These are phyloP conservation scores for Ganaspis sp. DNA, from an alignment of 1,140 invertebrate genomes.

Conservation along the genomic window DNA sequence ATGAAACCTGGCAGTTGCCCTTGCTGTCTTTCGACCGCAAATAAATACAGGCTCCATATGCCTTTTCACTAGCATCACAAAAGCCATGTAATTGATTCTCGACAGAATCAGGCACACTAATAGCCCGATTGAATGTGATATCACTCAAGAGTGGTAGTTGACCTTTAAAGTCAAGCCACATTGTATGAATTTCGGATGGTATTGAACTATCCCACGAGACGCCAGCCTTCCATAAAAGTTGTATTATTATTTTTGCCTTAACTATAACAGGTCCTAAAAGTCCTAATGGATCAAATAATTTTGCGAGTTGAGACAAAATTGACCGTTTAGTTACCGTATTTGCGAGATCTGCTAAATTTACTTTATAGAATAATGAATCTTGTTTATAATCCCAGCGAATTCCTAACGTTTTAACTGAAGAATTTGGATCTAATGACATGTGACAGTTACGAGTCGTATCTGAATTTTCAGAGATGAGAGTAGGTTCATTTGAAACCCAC, in stretches of 20 bases:
- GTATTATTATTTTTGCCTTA: background rate
- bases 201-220: background rate
- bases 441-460: background rate
- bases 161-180: background rate
- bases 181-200: background rate
- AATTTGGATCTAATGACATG: background rate
- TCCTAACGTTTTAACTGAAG: background rate
- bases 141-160: background rate
- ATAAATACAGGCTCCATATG: constrained; percentile 31
- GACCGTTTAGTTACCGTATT: background rate
- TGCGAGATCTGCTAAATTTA: background rate
- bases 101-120: background rate
- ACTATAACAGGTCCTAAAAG: background rate
- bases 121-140: background rate
- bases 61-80: background rate
- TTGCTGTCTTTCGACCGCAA: background rate
- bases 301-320: background rate
- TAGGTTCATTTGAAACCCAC: background rate
- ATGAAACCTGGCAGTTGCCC: background rate
- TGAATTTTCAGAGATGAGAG: background rate
- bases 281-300: background rate
- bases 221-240: background rate
- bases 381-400: background rate
- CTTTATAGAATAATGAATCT: background rate
- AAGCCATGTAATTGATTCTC: constrained; percentile 19